Evolutionary conservation across 2,113 vertebrate species (phyloP).

Genomic region (Redunca redunca): DNA sequence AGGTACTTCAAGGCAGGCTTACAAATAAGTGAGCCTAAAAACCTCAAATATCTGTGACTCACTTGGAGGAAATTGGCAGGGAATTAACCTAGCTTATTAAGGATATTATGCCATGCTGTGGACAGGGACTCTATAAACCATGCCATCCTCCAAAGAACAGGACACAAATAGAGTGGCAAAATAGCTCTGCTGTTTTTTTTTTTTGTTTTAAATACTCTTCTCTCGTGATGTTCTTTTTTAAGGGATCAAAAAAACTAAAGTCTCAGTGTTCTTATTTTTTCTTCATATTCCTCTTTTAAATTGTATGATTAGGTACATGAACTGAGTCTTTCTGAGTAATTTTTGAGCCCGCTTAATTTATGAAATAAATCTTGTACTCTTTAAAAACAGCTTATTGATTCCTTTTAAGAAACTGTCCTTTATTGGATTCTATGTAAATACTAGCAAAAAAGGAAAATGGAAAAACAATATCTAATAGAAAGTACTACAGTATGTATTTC

Average conservation of each 20-base stretch:
- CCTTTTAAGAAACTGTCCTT: neutral
- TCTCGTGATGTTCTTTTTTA: neutral
- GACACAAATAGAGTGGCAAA: neutral
- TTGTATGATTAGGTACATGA: neutral
- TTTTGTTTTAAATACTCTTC: neutral
- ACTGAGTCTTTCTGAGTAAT: neutral
- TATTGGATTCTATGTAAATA: neutral
- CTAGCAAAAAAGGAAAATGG: neutral
- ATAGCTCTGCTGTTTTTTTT: neutral
- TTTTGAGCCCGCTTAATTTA: constrained; percentile 28
- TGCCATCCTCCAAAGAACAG: neutral
- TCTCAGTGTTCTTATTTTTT: neutral
- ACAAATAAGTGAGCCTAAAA: constrained; percentile 8
- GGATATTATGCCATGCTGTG: neutral
- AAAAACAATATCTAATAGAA: neutral
- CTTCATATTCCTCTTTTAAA: neutral
- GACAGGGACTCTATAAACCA: neutral
- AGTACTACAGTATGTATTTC: neutral
- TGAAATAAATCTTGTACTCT: neutral
- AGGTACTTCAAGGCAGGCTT: neutral
- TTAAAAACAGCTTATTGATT: constrained; percentile 15
- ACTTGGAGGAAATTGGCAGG: neutral
- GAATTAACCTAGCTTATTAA: neutral
- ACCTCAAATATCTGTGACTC: neutral
- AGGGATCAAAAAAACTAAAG: neutral